phyloP scores from a whole-genome alignment of 2,797 vertebrate species.

The Chaetodon trifasciatus region DNA sequence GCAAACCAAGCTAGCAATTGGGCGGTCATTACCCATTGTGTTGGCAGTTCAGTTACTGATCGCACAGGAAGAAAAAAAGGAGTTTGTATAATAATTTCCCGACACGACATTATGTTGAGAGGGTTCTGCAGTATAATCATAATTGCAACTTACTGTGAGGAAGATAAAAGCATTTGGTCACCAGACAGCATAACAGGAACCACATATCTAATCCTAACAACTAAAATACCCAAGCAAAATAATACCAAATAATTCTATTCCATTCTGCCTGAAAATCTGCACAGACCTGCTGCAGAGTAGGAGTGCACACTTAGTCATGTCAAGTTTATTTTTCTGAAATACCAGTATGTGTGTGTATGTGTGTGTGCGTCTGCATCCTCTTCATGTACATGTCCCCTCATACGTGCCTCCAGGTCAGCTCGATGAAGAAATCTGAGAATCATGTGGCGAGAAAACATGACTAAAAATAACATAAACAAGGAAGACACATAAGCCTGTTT shows the following conservation, averaged over 20 bases:
- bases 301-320: not conserved
- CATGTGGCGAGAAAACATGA: not conserved
- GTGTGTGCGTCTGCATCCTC: not conserved
- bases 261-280: not conserved
- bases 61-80: slow-evolving; percentile 26
- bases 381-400: not conserved
- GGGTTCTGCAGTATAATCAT: slow-evolving; percentile 11
- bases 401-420: not conserved
- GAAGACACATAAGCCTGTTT: not conserved
- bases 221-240: not conserved
- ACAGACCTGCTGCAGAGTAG: not conserved
- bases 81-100: slow-evolving; percentile 24
- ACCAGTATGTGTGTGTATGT: not conserved
- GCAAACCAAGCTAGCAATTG: slow-evolving; percentile 1
- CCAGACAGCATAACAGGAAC: not conserved
- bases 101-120: not conserved
- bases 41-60: slow-evolving; percentile 36
- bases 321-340: not conserved
- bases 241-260: not conserved
- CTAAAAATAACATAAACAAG: not conserved
- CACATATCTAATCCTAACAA: not conserved
- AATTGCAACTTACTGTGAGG: slow-evolving; percentile 16
- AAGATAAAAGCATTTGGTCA: slow-evolving; percentile 28
- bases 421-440: not conserved
- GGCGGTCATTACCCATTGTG: slow-evolving; percentile 44